Percentiles rank a stretch among this genome's conserved stretches.
Evolutionary conservation across 2,113 vertebrate species (phyloP).

Genomic region (Leptocoma aspasia): DNA sequence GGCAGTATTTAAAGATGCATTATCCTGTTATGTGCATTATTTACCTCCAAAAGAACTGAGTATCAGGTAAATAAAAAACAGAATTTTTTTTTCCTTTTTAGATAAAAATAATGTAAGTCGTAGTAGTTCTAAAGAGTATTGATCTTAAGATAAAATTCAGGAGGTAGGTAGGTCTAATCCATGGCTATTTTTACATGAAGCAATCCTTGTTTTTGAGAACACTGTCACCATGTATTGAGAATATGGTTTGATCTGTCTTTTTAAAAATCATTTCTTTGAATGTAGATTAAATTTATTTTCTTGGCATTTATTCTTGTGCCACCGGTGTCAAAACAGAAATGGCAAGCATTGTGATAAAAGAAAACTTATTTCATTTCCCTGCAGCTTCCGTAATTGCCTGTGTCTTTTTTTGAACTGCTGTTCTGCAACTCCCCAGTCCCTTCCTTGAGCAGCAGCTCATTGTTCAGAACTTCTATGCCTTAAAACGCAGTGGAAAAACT

Average conservation of each 20-base stretch:
- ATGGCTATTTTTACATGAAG: neutral
- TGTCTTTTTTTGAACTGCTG: neutral
- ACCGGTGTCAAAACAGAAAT: constrained; percentile 1
- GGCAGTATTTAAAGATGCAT: neutral
- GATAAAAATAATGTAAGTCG: neutral
- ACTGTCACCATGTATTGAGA: neutral
- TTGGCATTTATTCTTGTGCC: neutral
- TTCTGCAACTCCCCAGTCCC: neutral
- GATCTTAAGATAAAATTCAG: neutral
- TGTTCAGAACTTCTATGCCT: neutral
- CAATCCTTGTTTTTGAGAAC: neutral
- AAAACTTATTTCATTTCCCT: neutral
- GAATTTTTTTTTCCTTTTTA: neutral
- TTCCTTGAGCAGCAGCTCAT: neutral
- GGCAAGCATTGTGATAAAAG: neutral
- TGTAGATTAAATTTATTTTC: neutral
- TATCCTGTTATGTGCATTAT: neutral
- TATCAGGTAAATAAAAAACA: neutral
- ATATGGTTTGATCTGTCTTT: neutral
- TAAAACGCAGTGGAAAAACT: neutral
- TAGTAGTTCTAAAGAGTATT: neutral
- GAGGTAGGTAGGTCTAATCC: neutral
- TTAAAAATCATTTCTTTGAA: neutral
- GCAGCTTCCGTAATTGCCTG: neutral
- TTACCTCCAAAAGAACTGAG: neutral